Base-by-base conservation (phyloP, 2,888 invertebrate species). In the Synergus umbraculus region DNA sequence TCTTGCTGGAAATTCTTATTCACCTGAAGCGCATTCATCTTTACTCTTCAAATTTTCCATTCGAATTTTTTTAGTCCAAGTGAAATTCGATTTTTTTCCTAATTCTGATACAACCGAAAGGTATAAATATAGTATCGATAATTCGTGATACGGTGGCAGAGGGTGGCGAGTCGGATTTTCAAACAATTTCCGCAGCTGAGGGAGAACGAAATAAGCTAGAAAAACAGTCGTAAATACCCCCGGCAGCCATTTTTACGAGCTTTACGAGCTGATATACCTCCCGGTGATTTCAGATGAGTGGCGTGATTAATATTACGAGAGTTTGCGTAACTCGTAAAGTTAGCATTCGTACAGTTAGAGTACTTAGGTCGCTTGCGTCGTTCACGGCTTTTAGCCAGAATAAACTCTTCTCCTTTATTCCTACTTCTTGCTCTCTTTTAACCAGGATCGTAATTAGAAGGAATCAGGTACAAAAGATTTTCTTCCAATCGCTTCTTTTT, bases 281-380 rank as follows among this genome's bases (percentile, higher is more conserved):
- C 81, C 82, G 78, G 81, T 84, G 89, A 89, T 89, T 88, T 88
- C 87, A 86, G 85, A 89, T 87, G 88, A 87, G 88, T 86, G 87
- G 83, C 85, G 89, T 91, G 91, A 91, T 91, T 91, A 91, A 91
- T 91, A 91, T 91, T 89, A 91, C 90, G 89, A 88, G 90, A 91
- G 90, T 91, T 91, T 86, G 88, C 88, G 87, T 87, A 90, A 91
- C 89, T 91, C 91, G 89, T 91, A 91, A 91, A 91, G 90, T 90
- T 89, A 87, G 88, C 88, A 87, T 88, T 88, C 88, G 88, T 85
- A 86, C 3, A 29, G 86, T 85, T 86, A 81, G 80, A 83, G 85
- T 83, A 87, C 87, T 86, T 84, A 85, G 81, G 82, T 81, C 81
- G 80, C 80, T 76, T 63, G 37, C 79, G 65, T 54, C 10, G 22